These are phyloP conservation scores for Rhysida immarginata DNA, from an alignment of 1,140 invertebrate species.

Conservation along the genomic window DNA sequence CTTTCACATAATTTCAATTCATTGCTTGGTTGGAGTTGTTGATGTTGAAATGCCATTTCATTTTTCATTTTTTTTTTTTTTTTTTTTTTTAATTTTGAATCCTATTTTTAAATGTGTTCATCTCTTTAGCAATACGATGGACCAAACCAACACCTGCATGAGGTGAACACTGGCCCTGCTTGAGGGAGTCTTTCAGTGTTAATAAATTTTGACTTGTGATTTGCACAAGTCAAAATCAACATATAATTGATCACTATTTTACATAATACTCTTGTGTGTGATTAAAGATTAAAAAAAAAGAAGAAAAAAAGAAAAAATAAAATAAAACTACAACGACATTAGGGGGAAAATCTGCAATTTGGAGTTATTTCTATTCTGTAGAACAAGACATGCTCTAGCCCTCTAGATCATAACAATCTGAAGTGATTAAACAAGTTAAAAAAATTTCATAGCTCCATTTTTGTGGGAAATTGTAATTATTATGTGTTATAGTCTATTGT, in stretches of 20 bases:
- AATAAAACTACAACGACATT: no score
- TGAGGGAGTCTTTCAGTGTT: background rate
- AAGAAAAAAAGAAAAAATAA: no score
- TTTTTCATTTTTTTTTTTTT: no score
- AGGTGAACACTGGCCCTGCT: background rate
- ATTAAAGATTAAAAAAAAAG: no score
- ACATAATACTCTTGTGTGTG: background rate
- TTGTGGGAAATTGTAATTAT: no score
- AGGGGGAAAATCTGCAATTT: background rate
- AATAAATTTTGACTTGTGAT: background rate
- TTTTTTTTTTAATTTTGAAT: no score
- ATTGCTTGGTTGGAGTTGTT: no score
- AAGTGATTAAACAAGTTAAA: no score
- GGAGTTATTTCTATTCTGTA: background rate
- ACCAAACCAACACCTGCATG: conserved; percentile 1
- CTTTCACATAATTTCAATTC: no score
- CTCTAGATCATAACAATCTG: background rate
- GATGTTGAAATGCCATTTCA: no score
- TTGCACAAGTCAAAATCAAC: background rate
- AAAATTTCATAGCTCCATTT: no score
- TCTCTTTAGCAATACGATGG: background rate
- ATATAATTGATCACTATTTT: background rate
- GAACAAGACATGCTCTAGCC: background rate
- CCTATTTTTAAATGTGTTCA: background rate
- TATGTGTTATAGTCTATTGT: conserved; percentile 13